Evolutionary conservation across 1,140 invertebrate genomes (phyloP).

Genomic region (Diorhabda elongata): DNA sequence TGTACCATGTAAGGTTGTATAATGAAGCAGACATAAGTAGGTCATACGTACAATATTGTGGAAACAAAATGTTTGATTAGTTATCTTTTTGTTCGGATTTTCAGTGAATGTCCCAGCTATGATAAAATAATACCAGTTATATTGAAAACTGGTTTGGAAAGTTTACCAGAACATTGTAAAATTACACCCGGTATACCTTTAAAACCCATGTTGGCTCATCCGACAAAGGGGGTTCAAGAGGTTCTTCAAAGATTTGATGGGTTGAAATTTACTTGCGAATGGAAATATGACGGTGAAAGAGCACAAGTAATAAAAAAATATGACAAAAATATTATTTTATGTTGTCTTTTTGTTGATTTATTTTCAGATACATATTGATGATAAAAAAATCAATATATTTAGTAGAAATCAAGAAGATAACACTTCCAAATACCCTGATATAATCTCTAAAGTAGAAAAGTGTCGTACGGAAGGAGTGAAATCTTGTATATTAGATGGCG

Average conservation of each 20-base stretch:
- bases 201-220: slow-evolving; percentile 98
- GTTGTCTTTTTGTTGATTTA: neutral
- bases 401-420: slow-evolving; percentile 98
- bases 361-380: slow-evolving; percentile 67
- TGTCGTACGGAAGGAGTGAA: slow-evolving; percentile 59
- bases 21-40: too few relatives aligned
- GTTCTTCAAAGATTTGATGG: slow-evolving; percentile 89
- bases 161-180: slow-evolving; percentile 78
- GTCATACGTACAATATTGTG: too few relatives aligned
- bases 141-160: slow-evolving; percentile 73
- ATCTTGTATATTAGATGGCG: slow-evolving; percentile 92
- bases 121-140: slow-evolving; percentile 80
- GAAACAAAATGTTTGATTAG: too few relatives aligned
- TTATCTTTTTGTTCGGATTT: slow-evolving; percentile 33
- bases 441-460: slow-evolving; percentile 71
- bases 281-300: slow-evolving; percentile 98
- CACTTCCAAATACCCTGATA: slow-evolving; percentile 96
- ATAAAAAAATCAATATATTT: slow-evolving; percentile 76
- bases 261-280: slow-evolving; percentile 95
- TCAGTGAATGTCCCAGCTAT: slow-evolving; percentile 94
- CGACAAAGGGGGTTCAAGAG: slow-evolving; percentile 89
- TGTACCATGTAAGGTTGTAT: too few relatives aligned
- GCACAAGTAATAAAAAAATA: slow-evolving; percentile 68
- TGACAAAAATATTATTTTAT: neutral
- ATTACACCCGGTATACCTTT: slow-evolving; percentile 91